Evolutionary conservation across 2,888 invertebrate genomes (phyloP).

Genomic region (Adelphocoris suturalis): DNA sequence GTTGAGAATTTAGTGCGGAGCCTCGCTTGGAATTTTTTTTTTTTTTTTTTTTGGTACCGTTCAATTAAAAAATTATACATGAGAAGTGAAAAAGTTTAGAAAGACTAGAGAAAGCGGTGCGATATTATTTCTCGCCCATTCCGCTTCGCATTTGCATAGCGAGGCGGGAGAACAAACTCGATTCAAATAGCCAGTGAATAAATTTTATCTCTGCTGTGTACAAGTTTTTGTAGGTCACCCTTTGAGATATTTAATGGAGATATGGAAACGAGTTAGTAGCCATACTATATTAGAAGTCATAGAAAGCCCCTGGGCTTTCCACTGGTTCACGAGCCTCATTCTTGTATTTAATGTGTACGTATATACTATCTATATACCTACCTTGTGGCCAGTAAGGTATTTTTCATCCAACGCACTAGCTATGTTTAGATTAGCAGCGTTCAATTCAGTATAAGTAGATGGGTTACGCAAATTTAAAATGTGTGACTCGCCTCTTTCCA

Average conservation of each 20-base stretch:
- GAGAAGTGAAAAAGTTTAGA: too few species aligned
- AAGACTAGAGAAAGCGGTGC: neutral
- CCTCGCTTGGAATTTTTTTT: too few species aligned
- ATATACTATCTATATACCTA: too few species aligned
- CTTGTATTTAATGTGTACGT: neutral
- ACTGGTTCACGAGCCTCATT: neutral
- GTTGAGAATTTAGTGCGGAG: too few species aligned
- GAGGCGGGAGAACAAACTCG: neutral
- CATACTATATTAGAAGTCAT: neutral
- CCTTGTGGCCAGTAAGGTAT: too few species aligned
- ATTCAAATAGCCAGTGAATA: slow-evolving; percentile 12
- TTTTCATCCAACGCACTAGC: neutral
- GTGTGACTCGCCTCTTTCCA: too few species aligned
- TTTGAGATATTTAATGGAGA: neutral
- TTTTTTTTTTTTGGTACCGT: too few species aligned
- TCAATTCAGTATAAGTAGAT: neutral
- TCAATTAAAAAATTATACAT: too few species aligned
- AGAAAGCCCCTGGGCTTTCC: neutral
- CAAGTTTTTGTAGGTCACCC: slow-evolving; percentile 1
- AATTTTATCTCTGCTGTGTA: slow-evolving; percentile 21
- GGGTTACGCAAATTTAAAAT: neutral
- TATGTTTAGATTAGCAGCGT: neutral
- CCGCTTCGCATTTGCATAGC: neutral
- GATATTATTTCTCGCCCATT: slow-evolving; percentile 2
- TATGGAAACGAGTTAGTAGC: neutral